A percentile compares a stretch with the other conserved stretches of the same genome.
These are phyloP conservation scores for Elaphurus davidianus DNA, from an alignment of 2,113 vertebrate species.

Conservation along the genomic window DNA sequence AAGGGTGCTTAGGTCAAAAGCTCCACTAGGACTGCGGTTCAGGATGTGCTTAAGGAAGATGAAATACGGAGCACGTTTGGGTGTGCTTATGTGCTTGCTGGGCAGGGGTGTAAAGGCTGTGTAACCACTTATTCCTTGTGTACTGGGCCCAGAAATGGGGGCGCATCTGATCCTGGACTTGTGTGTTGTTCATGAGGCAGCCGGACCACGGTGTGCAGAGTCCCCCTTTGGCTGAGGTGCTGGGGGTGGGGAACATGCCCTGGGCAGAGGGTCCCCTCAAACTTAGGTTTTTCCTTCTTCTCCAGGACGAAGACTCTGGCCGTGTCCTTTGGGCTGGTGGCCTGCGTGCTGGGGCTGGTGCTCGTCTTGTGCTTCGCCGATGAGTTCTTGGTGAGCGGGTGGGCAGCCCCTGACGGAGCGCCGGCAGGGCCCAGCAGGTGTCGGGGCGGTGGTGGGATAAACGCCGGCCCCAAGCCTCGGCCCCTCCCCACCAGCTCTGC, in stretches of 20 bases:
- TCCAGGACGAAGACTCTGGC: constrained; percentile 84
- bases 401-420: fast-evolving
- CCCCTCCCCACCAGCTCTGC: not conserved
- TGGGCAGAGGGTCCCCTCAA: not conserved
- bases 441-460: not conserved
- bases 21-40: not conserved
- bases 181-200: not conserved
- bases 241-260: not conserved
- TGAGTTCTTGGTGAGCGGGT: constrained; percentile 90
- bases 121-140: fast-evolving
- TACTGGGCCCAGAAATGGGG: too few species aligned
- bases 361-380: constrained; percentile 90
- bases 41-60: not conserved
- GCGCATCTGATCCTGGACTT: too few species aligned
- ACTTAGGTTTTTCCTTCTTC: not conserved
- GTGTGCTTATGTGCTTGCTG: fast-evolving
- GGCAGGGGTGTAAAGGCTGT: fast-evolving
- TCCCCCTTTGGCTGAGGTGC: not conserved
- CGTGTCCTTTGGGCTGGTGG: constrained; percentile 86
- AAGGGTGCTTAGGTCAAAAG: not conserved
- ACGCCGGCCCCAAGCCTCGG: fast-evolving
- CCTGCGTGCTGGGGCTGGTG: constrained; percentile 84
- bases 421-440: not conserved
- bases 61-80: fast-evolving
- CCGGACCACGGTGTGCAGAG: not conserved